A percentile compares a stretch with the other conserved stretches of the same genome.
Evolutionary conservation across 2,888 invertebrate genomes (phyloP).

Genomic region (Dendrolimus pini): DNA sequence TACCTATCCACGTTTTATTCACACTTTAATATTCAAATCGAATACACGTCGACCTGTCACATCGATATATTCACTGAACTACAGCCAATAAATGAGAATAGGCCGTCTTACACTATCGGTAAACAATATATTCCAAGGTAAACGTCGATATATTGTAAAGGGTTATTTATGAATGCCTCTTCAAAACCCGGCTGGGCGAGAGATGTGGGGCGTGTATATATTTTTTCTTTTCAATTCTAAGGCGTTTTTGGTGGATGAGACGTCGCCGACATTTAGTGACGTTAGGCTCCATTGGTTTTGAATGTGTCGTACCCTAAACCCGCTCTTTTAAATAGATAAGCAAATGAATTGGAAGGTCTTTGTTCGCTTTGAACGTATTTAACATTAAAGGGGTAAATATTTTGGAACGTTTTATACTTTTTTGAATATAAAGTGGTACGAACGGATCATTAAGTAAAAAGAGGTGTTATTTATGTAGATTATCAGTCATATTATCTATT

Average conservation of each 20-base stretch:
- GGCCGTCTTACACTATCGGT: background rate
- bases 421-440: background rate
- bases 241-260: slow-evolving; percentile 53
- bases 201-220: slow-evolving; percentile 48
- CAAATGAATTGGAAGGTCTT: slow-evolving; percentile 72
- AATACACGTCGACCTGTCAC: background rate
- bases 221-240: slow-evolving; percentile 50
- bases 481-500: no score
- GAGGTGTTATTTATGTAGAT: no score
- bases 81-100: background rate
- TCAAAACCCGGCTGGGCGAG: slow-evolving; percentile 38
- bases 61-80: background rate
- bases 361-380: slow-evolving; percentile 43
- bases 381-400: slow-evolving; percentile 37
- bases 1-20: no score
- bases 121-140: background rate
- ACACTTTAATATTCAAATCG: background rate
- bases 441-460: background rate
- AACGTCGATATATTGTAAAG: background rate
- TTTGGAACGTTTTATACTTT: slow-evolving; percentile 27
- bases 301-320: slow-evolving; percentile 57
- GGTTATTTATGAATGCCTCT: background rate
- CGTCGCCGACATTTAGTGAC: slow-evolving; percentile 55
- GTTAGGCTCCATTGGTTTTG: slow-evolving; percentile 70
- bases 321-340: slow-evolving; percentile 70